phyloP scores from a whole-genome alignment of 2,797 vertebrate genomes.

The Trematomus bernacchii region DNA sequence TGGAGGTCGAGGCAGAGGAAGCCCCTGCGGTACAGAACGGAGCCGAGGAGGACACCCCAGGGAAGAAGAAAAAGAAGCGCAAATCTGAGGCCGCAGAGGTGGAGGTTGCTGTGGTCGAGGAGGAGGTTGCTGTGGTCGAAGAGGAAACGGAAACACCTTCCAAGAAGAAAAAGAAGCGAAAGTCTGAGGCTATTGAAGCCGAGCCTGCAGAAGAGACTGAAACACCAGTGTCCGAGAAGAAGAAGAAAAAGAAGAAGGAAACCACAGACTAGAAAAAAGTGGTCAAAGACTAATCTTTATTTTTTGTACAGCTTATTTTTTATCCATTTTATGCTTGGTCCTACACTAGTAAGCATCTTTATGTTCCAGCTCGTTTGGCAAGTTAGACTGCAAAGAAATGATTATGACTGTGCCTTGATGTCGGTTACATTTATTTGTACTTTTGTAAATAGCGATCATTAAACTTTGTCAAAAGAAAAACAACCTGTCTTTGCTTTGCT shows the following conservation, averaged over 20 bases:
- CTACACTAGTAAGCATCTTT: slow-evolving; percentile 6
- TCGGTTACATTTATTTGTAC: slow-evolving; percentile 18
- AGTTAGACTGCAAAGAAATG: slow-evolving; percentile 29
- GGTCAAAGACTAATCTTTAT: slow-evolving; percentile 38
- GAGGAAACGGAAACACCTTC: slow-evolving; percentile 38
- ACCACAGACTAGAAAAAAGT: slow-evolving; percentile 34
- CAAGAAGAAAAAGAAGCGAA: slow-evolving; percentile 78
- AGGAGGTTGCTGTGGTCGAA: neutral
- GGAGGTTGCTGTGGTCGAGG: neutral
- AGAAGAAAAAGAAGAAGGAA: slow-evolving; percentile 78
- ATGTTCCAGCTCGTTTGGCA: slow-evolving; percentile 9
- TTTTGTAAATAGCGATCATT: slow-evolving; percentile 69
- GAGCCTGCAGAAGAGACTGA: slow-evolving; percentile 56
- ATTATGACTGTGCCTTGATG: slow-evolving; percentile 70
- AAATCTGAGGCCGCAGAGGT: slow-evolving; percentile 42
- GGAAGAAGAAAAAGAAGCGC: slow-evolving; percentile 77
- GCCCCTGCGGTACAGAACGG: slow-evolving; percentile 70
- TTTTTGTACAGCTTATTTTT: slow-evolving; percentile 74
- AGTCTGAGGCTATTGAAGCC: slow-evolving; percentile 59
- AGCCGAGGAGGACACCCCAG: slow-evolving; percentile 61
- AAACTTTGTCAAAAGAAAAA: slow-evolving; percentile 5
- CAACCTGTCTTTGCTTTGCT: neutral
- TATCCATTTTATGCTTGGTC: slow-evolving; percentile 13
- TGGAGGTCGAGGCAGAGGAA: slow-evolving; percentile 48
- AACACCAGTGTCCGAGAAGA: slow-evolving; percentile 57